phyloP scores from a whole-genome alignment of 1,140 invertebrate genomes.

The Adelges cooleyi region DNA sequence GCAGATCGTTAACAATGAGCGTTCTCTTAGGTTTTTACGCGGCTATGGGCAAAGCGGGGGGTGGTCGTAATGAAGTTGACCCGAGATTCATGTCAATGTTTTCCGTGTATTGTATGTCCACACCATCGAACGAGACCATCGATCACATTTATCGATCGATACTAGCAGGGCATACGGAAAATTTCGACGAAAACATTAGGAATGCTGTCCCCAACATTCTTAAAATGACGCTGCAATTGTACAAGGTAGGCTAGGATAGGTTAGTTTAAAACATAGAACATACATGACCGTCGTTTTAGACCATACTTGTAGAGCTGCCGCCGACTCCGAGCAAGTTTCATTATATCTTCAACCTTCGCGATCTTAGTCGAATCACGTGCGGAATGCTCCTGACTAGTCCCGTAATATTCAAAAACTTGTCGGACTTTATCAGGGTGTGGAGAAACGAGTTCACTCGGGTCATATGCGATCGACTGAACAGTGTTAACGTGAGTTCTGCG shows the following conservation, averaged over 20 bases:
- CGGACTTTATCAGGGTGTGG: constrained; percentile 71
- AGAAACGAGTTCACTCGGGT: constrained; percentile 76
- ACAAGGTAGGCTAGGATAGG: constrained; percentile 49
- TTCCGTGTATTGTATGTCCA: constrained; percentile 67
- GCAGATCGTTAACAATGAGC: too few species aligned
- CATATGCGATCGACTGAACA: constrained; percentile 74
- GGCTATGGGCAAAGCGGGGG: constrained; percentile 70
- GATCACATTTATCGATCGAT: constrained; percentile 75
- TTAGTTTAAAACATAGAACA: not conserved
- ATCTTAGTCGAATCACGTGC: constrained; percentile 68
- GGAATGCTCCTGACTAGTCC: constrained; percentile 66
- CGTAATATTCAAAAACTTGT: constrained; percentile 46
- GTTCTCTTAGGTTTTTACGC: constrained; percentile 53
- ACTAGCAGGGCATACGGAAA: constrained; percentile 57
- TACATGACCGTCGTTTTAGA: constrained; percentile 38
- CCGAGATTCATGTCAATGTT: constrained; percentile 43
- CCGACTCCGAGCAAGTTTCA: constrained; percentile 87
- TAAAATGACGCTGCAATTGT: constrained; percentile 67
- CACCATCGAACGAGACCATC: constrained; percentile 63
- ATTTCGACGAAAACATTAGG: constrained; percentile 55
- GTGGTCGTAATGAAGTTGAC: constrained; percentile 78
- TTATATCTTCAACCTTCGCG: constrained; percentile 86
- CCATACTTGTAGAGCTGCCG: constrained; percentile 61
- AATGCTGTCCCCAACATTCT: constrained; percentile 53
- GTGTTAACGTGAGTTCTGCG: constrained; percentile 44